Base-by-base conservation (phyloP, 2,888 invertebrate species). In the Elegia similella region DNA sequence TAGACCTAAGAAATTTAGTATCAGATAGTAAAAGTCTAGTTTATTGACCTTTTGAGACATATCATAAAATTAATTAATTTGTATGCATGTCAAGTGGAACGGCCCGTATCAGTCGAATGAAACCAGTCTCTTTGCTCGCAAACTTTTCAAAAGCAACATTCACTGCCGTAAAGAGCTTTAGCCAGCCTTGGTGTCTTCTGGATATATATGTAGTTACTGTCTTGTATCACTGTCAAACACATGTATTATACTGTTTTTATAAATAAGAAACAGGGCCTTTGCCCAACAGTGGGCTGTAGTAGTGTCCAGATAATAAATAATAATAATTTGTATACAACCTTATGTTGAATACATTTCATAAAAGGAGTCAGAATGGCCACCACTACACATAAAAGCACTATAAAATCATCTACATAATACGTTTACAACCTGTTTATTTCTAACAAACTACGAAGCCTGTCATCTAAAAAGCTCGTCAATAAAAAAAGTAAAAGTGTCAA, bases 31-130 rank as follows among this genome's bases (percentile, higher is more conserved):
- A 38, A 38, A 38, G 38, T n/a, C 38, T 38, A 16, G 34, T 38
- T 17, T 50, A 50, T 34, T 32, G 13, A 34, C 48, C 23, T 17
- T 23, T 23, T 6, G 15, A 15, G 15, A 17, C n/a, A 38, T 7
- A 8, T 6, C 17, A 34, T 12, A 32, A 34, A 50, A 50, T 50
- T 38, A 34, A 50, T 32, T 8, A 34, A 50, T 50, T 12, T 38
- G 17, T 38, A 50, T 56, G 42, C 62, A 56, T 48, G 60, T 62
- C 60, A 59, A 57, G 57, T 44, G 10, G 15, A 13, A 42, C 47
- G 47, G 55, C 7, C 44, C 29, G 42, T 48, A 55, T 38, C 29
- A 23, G 23, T 38, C 38, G 46, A 38, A 42, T 48, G 6, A 38
- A 50, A 50, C 50, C 50, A 34, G 50, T 50, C 16, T 34, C 50